These are phyloP conservation scores for Hepsetus odoe DNA, from an alignment of 2,113 vertebrate species.

Conservation along the genomic window DNA sequence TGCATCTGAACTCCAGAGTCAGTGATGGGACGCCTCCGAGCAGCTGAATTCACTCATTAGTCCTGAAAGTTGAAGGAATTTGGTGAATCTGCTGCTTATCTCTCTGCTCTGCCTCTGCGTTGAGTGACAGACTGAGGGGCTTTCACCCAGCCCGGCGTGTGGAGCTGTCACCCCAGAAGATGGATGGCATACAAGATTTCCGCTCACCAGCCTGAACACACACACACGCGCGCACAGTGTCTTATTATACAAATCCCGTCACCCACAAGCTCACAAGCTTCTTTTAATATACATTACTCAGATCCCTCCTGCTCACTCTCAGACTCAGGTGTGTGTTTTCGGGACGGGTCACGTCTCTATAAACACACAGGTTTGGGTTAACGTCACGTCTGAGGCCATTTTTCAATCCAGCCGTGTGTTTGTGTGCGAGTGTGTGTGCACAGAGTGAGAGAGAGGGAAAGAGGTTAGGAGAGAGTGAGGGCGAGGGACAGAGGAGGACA, in stretches of 20 bases:
- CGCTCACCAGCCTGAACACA: slow-evolving; percentile 33
- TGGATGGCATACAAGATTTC: slow-evolving; percentile 62
- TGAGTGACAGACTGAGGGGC: slow-evolving; percentile 60
- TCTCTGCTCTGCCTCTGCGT: slow-evolving; percentile 48
- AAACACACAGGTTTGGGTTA: too few species aligned
- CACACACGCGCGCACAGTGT: background rate
- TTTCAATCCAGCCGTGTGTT: too few species aligned
- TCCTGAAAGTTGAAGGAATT: slow-evolving; percentile 28
- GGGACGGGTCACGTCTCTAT: too few species aligned
- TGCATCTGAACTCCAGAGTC: too few species aligned
- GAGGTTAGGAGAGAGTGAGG: too few species aligned
- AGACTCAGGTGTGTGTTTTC: too few species aligned
- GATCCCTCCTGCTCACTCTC: background rate
- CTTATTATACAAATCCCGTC: background rate
- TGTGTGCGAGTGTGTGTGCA: too few species aligned
- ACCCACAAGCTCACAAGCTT: slow-evolving; percentile 17
- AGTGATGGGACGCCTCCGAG: too few species aligned
- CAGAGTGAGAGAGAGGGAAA: too few species aligned
- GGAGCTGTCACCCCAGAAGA: slow-evolving; percentile 63
- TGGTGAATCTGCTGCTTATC: slow-evolving; percentile 36
- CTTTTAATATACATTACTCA: background rate
- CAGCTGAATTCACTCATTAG: too few species aligned
- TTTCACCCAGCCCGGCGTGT: slow-evolving; percentile 40
- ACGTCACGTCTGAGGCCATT: too few species aligned
- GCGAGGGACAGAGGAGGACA: too few species aligned